phyloP scores from a whole-genome alignment of 2,113 vertebrate genomes.

The Calonectris borealis region DNA sequence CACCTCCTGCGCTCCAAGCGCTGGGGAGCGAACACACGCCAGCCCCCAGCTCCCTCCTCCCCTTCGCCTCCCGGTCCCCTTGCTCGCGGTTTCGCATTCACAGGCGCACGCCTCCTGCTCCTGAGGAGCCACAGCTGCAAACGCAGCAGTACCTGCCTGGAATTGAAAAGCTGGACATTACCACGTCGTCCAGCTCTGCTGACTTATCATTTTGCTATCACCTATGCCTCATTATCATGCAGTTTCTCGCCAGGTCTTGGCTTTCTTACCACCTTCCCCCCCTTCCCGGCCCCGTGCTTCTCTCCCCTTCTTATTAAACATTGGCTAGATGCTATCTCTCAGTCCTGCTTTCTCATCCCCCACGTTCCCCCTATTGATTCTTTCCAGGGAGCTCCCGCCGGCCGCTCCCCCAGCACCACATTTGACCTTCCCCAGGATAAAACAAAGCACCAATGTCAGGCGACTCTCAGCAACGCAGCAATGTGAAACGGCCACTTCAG shows the following conservation, averaged over 20 bases:
- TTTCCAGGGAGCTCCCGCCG: neutral
- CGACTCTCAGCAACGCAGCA: neutral
- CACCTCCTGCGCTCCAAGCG: neutral
- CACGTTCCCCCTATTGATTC: neutral
- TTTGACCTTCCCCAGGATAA: neutral
- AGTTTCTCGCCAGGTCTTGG: neutral
- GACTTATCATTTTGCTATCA: conserved; percentile 48
- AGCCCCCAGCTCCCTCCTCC: neutral
- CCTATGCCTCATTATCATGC: conserved; percentile 30
- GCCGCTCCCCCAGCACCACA: neutral
- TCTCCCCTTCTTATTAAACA: conserved; percentile 37
- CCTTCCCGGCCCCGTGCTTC: neutral
- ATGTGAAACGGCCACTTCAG: neutral
- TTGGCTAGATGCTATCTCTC: neutral
- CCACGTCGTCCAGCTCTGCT: conserved; percentile 36
- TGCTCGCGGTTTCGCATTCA: neutral
- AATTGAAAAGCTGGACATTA: conserved; percentile 61
- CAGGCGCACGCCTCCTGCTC: neutral
- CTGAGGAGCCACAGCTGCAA: conserved; percentile 53
- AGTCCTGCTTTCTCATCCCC: neutral
- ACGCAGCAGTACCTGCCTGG: conserved; percentile 67
- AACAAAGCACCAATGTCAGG: conserved; percentile 29
- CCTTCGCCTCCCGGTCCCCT: neutral
- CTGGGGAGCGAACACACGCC: rapidly evolving
- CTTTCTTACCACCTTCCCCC: neutral